Conservation (phyloP, 2,797 vertebrate genomes). For the Geotria australis region DNA sequence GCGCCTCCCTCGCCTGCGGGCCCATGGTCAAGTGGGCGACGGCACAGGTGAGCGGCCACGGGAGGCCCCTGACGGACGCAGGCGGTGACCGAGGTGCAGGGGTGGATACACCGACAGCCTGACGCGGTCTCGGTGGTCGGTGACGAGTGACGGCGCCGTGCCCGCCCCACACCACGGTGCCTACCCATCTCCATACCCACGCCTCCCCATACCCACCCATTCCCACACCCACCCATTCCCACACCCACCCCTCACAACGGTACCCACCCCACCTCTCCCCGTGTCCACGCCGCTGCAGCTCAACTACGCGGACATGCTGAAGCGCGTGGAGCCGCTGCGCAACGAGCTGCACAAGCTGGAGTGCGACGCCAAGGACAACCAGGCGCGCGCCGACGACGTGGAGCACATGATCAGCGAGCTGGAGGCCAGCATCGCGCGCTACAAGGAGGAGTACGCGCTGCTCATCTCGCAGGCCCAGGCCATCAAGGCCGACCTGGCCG, state of each 20-base stretch:
- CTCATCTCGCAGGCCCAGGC: slow-evolving; percentile 96
- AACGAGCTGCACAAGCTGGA: slow-evolving; percentile 96
- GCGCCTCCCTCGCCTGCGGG: slow-evolving; percentile 79
- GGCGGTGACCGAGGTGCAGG: too few relatives aligned
- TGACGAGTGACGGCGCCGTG: background rate
- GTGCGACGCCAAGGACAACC: slow-evolving; percentile 85
- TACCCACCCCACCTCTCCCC: background rate
- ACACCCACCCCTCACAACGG: too few relatives aligned
- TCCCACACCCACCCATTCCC: too few relatives aligned
- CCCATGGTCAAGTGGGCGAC: slow-evolving; percentile 99
- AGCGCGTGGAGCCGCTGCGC: slow-evolving; percentile 78
- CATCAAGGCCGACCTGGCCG: slow-evolving; percentile 84
- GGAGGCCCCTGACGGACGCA: too few relatives aligned
- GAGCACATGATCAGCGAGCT: slow-evolving; percentile 97
- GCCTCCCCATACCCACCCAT: too few relatives aligned
- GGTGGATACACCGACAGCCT: too few relatives aligned
- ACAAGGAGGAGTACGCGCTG: slow-evolving; percentile 93
- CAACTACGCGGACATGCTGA: slow-evolving; percentile 95
- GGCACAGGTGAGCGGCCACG: slow-evolving; percentile 40
- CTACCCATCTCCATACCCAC: too few relatives aligned
- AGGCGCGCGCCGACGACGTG: slow-evolving; percentile 80
- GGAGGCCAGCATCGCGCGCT: slow-evolving; percentile 84
- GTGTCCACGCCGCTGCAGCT: slow-evolving; percentile 16
- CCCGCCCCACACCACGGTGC: background rate
- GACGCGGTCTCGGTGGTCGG: too few relatives aligned